Evolutionary conservation across 2,888 invertebrate genomes (phyloP).

Genomic region (Ctenicera cuprea): DNA sequence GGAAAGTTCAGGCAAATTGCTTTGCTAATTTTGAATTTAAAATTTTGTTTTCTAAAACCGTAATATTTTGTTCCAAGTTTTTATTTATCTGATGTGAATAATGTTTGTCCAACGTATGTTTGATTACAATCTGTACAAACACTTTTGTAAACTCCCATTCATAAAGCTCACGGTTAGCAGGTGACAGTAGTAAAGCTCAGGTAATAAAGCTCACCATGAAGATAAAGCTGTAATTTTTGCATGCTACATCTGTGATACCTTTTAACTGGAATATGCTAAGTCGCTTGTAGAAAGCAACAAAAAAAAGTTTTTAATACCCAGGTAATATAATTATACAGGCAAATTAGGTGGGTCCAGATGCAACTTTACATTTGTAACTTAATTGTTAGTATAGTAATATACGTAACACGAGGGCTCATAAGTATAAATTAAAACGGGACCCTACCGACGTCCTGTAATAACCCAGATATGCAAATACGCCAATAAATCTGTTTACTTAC

Average conservation of each 20-base stretch:
- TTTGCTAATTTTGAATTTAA: too few species aligned
- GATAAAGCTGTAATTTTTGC: neutral
- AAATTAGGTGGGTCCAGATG: constrained; percentile 31
- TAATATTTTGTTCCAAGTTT: too few species aligned
- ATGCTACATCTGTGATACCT: neutral
- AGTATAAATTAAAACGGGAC: constrained; percentile 31
- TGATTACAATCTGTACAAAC: too few species aligned
- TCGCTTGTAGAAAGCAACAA: neutral
- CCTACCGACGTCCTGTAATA: constrained; percentile 30
- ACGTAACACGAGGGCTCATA: constrained; percentile 18
- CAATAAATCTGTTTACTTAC: constrained; percentile 39
- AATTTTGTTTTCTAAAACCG: too few species aligned
- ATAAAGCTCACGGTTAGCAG: too few species aligned
- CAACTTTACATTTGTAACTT: constrained; percentile 16
- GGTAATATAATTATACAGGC: constrained; percentile 3
- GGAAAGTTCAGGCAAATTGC: too few species aligned
- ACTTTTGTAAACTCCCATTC: too few species aligned
- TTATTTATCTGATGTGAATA: too few species aligned
- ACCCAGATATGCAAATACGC: constrained; percentile 38
- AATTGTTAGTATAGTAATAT: constrained; percentile 28
- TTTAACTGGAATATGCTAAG: neutral
- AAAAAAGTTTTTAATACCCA: neutral
- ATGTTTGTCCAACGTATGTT: too few species aligned
- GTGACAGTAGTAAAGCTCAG: too few species aligned
- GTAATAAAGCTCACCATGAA: too few species aligned